Evolutionary conservation across 2,888 invertebrate genomes (phyloP).

Genomic region (Ischnura elegans): DNA sequence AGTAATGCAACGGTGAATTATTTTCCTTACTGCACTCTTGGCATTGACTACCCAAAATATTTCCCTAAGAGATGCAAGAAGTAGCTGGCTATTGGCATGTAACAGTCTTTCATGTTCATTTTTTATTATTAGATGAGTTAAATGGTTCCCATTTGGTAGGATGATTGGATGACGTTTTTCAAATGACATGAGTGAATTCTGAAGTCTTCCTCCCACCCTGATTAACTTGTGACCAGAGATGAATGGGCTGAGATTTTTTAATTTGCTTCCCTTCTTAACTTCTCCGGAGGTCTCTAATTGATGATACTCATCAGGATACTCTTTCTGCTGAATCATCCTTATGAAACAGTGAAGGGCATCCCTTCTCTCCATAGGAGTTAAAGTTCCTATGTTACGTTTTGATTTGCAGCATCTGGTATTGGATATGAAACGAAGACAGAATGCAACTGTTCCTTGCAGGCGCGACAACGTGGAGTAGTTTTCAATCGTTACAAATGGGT

Average conservation of each 20-base stretch:
- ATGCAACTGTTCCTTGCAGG: no score
- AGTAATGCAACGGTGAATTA: constrained; percentile 32
- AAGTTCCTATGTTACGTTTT: neutral
- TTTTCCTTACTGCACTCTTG: neutral
- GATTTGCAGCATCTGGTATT: neutral
- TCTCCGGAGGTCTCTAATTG: neutral
- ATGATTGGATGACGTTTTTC: neutral
- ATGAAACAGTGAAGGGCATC: neutral
- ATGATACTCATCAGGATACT: neutral
- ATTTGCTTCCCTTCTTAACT: neutral
- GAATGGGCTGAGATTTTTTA: neutral
- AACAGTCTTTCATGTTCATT: constrained; percentile 9
- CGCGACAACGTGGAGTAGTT: no score
- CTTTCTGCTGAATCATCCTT: neutral
- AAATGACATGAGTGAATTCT: constrained; percentile 3
- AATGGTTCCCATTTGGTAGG: neutral
- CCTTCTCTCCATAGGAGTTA: neutral
- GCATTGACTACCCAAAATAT: neutral
- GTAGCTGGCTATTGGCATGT: constrained; percentile 9
- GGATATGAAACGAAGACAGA: no score
- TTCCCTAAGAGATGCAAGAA: neutral
- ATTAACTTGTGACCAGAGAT: neutral
- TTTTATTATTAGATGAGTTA: constrained; percentile 27
- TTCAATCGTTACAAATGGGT: no score
- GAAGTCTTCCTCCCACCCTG: constrained; percentile 17